phyloP scores from a whole-genome alignment of 2,888 invertebrate genomes.

The Tanytarsus gracilentus region DNA sequence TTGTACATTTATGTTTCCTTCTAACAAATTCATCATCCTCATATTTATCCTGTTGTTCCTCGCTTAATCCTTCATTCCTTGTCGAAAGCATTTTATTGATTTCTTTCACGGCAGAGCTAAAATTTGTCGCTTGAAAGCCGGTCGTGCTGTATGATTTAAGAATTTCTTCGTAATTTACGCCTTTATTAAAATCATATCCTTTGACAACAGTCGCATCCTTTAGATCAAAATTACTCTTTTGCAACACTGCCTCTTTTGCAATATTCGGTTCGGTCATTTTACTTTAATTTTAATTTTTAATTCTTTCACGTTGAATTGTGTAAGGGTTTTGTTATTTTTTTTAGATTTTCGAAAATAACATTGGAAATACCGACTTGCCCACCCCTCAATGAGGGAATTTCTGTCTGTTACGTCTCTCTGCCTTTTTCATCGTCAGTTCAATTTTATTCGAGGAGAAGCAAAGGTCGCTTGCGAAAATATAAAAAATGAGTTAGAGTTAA shows the following conservation, averaged over 20 bases:
- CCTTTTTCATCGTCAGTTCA: too few relatives aligned
- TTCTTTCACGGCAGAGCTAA: slow-evolving; percentile 83
- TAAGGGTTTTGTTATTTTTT: too few relatives aligned
- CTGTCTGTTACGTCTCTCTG: too few relatives aligned
- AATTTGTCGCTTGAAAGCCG: slow-evolving; percentile 97
- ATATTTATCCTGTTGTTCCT: slow-evolving; percentile 55
- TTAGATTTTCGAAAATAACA: too few relatives aligned
- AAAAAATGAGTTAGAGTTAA: too few relatives aligned
- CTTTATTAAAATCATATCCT: slow-evolving; percentile 91
- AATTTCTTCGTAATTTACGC: slow-evolving; percentile 76
- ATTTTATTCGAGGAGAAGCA: too few relatives aligned
- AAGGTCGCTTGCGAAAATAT: too few relatives aligned
- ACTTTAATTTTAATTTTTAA: not conserved
- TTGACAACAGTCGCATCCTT: slow-evolving; percentile 57
- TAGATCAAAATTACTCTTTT: slow-evolving; percentile 58
- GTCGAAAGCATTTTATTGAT: slow-evolving; percentile 81
- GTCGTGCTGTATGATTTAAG: slow-evolving; percentile 68
- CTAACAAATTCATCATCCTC: slow-evolving; percentile 74
- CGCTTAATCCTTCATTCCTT: slow-evolving; percentile 57
- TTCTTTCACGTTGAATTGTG: too few relatives aligned
- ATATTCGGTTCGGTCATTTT: slow-evolving; percentile 40
- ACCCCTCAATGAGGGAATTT: too few relatives aligned
- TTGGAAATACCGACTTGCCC: too few relatives aligned
- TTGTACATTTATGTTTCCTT: slow-evolving; percentile 75
- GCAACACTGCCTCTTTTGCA: slow-evolving; percentile 62